phyloP scores from a whole-genome alignment of 2,888 invertebrate species.

The Sylvicola cinctus region DNA sequence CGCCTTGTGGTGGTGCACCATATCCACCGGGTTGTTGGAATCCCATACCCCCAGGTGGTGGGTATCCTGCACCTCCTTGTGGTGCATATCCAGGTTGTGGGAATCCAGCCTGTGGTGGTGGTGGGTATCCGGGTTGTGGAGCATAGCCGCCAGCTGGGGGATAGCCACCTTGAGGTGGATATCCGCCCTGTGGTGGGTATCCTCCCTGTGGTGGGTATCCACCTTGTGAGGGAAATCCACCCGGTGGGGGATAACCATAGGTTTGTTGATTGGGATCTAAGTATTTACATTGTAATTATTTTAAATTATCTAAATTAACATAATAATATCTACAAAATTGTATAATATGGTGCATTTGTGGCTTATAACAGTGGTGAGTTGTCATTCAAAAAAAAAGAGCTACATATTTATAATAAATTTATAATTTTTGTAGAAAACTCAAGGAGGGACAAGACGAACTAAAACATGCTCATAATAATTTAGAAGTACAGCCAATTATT shows the following conservation, averaged over 20 bases:
- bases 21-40: constrained; percentile 6
- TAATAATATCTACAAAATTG: neutral
- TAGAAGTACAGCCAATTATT: too few species aligned
- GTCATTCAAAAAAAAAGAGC: too few species aligned
- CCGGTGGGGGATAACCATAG: constrained; percentile 10
- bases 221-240: constrained; percentile 23
- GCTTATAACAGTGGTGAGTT: too few species aligned
- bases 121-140: constrained; percentile 9
- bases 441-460: too few species aligned
- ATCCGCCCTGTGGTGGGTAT: constrained; percentile 20
- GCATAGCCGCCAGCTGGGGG: constrained; percentile 22
- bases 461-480: too few species aligned
- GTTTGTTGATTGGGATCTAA: constrained; percentile 9
- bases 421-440: too few species aligned
- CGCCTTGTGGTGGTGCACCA: constrained; percentile 13
- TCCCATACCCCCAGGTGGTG: constrained; percentile 7
- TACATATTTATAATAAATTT: too few species aligned
- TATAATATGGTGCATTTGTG: neutral
- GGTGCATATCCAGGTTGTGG: constrained; percentile 11
- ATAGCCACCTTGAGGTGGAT: constrained; percentile 18
- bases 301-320: neutral
- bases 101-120: constrained; percentile 4
- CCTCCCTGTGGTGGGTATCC: constrained; percentile 16
- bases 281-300: neutral
- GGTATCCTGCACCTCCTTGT: constrained; percentile 8